Conservation (phyloP, 1,140 invertebrate genomes). For the Euwallacea fornicatus region DNA sequence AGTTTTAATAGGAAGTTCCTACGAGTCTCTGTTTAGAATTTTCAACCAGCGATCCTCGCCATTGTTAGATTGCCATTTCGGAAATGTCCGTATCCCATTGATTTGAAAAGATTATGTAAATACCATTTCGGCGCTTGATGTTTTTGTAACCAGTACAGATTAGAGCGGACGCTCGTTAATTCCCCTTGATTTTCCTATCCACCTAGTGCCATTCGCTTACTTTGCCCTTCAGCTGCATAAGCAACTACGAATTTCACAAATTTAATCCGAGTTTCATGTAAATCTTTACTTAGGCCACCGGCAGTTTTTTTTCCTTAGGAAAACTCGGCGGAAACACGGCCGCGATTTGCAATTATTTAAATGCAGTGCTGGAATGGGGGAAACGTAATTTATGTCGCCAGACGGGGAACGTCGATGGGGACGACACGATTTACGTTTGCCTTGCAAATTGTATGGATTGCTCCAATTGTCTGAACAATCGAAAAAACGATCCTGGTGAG, state of each 20-base stretch:
- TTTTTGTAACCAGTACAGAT: too few species aligned
- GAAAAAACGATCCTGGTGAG: not conserved
- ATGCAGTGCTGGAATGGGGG: conserved; percentile 3
- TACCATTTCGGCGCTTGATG: too few species aligned
- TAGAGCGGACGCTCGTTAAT: too few species aligned
- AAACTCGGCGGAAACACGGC: not conserved
- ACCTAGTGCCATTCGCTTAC: too few species aligned
- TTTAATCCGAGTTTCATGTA: not conserved
- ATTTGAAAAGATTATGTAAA: too few species aligned
- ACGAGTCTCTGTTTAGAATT: too few species aligned
- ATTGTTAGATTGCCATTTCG: too few species aligned
- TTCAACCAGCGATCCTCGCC: too few species aligned
- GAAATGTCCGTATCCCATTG: too few species aligned
- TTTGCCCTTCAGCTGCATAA: not conserved
- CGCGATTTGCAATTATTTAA: conserved; percentile 24
- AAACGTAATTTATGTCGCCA: conserved; percentile 19
- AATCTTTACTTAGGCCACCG: not conserved
- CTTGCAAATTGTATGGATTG: conserved; percentile 24
- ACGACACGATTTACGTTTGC: conserved; percentile 27
- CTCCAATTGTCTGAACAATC: conserved; percentile 8
- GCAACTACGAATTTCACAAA: not conserved
- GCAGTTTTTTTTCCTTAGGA: not conserved
- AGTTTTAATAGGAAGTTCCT: too few species aligned
- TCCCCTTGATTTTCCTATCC: too few species aligned
- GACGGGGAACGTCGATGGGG: conserved; percentile 17